Percentiles rank a stretch among this genome's conserved stretches.
phyloP scores from a whole-genome alignment of 1,140 invertebrate genomes.

The Reticulitermes speratus region DNA sequence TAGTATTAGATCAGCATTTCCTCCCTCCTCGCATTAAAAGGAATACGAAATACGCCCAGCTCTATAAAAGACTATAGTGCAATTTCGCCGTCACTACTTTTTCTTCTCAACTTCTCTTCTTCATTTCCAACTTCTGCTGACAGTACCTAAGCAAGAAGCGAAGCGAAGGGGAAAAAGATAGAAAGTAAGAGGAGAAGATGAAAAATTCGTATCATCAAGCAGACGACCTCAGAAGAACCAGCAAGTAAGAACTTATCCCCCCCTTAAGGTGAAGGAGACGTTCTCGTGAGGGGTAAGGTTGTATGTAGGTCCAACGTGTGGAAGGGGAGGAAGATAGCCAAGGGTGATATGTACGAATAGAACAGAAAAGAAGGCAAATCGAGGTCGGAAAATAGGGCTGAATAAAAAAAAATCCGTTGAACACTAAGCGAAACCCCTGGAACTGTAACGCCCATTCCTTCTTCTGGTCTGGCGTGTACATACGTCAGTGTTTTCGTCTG shows the following conservation, averaged over 20 bases:
- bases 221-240: slow-evolving; percentile 27
- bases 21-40: background rate
- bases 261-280: background rate
- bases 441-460: background rate
- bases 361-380: slow-evolving; percentile 12
- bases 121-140: slow-evolving; percentile 9
- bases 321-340: background rate
- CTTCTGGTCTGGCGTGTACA: background rate
- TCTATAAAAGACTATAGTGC: background rate
- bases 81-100: background rate
- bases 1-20: background rate
- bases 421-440: slow-evolving; percentile 3
- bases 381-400: background rate
- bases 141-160: slow-evolving; percentile 9
- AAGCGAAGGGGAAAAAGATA: background rate
- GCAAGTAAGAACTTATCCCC: background rate
- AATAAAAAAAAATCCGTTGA: background rate
- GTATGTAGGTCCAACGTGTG: background rate
- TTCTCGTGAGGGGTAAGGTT: background rate
- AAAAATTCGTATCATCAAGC: slow-evolving; percentile 33
- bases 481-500: slow-evolving; percentile 3
- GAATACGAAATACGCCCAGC: background rate
- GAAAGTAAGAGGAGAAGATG: slow-evolving; percentile 25
- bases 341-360: background rate
- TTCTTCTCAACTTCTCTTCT: background rate